These are phyloP conservation scores for Chymomyza procnemis DNA, from an alignment of 2,888 invertebrate species.

Conservation along the genomic window DNA sequence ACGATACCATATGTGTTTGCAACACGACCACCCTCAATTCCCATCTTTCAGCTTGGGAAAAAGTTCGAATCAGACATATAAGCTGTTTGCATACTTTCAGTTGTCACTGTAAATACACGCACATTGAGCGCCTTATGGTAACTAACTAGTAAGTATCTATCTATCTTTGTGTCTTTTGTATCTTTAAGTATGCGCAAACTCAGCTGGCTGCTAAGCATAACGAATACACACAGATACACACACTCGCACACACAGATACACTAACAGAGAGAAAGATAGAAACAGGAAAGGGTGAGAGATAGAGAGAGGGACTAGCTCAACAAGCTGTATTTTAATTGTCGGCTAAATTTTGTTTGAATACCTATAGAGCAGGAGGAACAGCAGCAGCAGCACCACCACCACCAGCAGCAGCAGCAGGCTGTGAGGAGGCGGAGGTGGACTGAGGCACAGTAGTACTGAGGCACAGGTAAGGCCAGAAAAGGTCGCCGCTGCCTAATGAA, in stretches of 20 bases:
- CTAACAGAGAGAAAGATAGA: too few species aligned
- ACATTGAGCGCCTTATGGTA: slow-evolving; percentile 9
- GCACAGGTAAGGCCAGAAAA: slow-evolving; percentile 18
- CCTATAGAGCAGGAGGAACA: too few species aligned
- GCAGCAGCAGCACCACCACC: too few species aligned
- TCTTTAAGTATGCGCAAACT: slow-evolving; percentile 27
- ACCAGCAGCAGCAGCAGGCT: not conserved
- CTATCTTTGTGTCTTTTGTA: slow-evolving; percentile 13
- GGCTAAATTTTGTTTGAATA: slow-evolving; percentile 67
- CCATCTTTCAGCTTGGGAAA: too few species aligned
- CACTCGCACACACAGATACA: not conserved
- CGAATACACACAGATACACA: slow-evolving; percentile 24
- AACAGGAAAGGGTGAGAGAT: too few species aligned
- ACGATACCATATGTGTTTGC: too few species aligned
- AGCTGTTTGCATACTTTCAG: too few species aligned
- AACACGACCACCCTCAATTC: too few species aligned
- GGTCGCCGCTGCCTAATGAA: slow-evolving; percentile 44
- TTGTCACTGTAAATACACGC: not conserved
- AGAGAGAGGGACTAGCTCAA: not conserved
- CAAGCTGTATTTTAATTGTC: slow-evolving; percentile 58
- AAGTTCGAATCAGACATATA: too few species aligned
- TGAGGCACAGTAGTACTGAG: too few species aligned
- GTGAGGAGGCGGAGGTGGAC: not conserved
- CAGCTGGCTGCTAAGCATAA: slow-evolving; percentile 49
- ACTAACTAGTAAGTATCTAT: slow-evolving; percentile 28